Evolutionary conservation across 2,888 invertebrate species (phyloP).

Genomic region (Elegia similella): DNA sequence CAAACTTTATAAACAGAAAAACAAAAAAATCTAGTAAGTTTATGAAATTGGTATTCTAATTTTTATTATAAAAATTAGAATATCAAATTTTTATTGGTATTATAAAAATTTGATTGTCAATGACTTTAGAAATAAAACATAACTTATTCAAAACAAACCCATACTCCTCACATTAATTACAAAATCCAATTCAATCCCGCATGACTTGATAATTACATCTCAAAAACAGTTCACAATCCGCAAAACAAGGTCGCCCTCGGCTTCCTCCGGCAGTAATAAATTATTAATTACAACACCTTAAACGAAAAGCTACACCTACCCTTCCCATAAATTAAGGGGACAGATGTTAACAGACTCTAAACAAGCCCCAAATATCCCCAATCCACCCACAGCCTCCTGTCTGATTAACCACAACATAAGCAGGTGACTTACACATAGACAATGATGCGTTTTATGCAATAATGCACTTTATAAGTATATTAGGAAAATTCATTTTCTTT

Average conservation of each 20-base stretch:
- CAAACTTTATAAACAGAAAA: no score
- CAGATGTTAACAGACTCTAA: conserved; percentile 76
- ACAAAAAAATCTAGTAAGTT: no score
- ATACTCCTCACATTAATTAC: conserved; percentile 24
- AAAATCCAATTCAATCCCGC: conserved; percentile 29
- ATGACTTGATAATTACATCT: conserved; percentile 39
- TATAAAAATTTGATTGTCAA: background rate
- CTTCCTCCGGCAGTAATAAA: conserved; percentile 58
- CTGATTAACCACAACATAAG: conserved; percentile 41
- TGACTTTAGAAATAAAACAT: background rate
- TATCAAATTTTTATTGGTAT: no score
- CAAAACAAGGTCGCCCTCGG: conserved; percentile 44
- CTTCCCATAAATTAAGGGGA: conserved; percentile 74
- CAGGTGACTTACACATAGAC: conserved; percentile 30
- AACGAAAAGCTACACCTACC: conserved; percentile 62
- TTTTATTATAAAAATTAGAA: no score
- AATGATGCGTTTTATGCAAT: conserved; percentile 21
- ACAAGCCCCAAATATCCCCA: conserved; percentile 78
- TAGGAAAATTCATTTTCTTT: conserved; percentile 37
- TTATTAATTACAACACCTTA: conserved; percentile 77
- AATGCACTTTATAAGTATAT: conserved; percentile 31
- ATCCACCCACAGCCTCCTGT: conserved; percentile 66
- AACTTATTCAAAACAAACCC: background rate
- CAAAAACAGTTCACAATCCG: conserved; percentile 35
- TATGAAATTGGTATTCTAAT: no score